Base-by-base conservation (phyloP, 1,140 invertebrate species). In the Amyelois transitella region DNA sequence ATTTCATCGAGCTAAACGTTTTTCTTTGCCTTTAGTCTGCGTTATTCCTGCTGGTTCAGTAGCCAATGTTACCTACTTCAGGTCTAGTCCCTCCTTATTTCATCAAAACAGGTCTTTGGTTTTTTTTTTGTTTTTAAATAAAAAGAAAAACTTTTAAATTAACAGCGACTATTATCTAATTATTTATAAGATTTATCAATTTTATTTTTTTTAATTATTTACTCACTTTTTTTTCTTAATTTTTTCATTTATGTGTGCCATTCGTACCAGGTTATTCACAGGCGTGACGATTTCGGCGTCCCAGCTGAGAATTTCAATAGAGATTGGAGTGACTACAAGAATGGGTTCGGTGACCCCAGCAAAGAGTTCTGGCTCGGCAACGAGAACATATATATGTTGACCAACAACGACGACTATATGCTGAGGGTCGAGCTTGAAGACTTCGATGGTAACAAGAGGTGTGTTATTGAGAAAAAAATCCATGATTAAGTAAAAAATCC, bases 291-390 rank as follows among this genome's bases (percentile, higher is more conserved):
- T 69, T 95, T 94, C 67, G 94, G 94, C 0, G 92, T 96, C 6
- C 93, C 94, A 0, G 91, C 95, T 8, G 96, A 97, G 77, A 97
- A 95, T 77, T 99, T 99, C 88, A 96, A 97, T 78, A 89, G 96
- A 10, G 96, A 97, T 72, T 99, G 97, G 97, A 91, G 94, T n/a
- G 96, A 98, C 73, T 99, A 99, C 81, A 96, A 97, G 80, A 95
- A 97, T 69, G 97, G 97, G 10, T 98, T 98, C 77, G 97, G 97
- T 3, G 95, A 97, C 82, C 94, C 96, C 0, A 92, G 91, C 14
- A 93, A 94, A 61, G 96, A 97, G 85, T 96, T 97, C 84, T 98
- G 96, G 96, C 89, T 98, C 14, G 97, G 97, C 25, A 98, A 98
- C 74, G 96, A 98, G 72, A 96, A 97, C 72, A 96, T 98, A 56